Conservation (phyloP, 2,888 invertebrate genomes). For the Creontiades dilutus region DNA sequence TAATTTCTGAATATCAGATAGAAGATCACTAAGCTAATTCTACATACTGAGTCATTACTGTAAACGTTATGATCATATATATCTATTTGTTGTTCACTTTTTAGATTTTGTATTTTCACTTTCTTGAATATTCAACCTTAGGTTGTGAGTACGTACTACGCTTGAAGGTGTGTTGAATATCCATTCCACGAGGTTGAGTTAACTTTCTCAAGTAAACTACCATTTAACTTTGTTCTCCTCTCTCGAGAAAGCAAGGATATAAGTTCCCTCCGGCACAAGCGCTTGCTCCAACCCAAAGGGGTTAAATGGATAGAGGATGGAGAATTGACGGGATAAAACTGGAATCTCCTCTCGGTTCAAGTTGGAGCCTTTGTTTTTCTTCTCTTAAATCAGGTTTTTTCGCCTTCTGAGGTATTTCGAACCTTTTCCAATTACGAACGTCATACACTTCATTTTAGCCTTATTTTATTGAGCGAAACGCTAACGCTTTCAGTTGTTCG, state of each 20-base stretch:
- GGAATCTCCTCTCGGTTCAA: slow-evolving; percentile 43
- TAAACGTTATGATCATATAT: too few species aligned
- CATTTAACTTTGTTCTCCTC: slow-evolving; percentile 23
- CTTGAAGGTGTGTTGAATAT: slow-evolving; percentile 15
- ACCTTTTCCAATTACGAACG: neutral
- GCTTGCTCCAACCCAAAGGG: slow-evolving; percentile 7
- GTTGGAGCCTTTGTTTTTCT: slow-evolving; percentile 54
- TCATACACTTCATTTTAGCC: neutral
- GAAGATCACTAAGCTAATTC: too few species aligned
- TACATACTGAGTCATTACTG: too few species aligned
- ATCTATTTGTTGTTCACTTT: too few species aligned
- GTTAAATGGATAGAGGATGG: slow-evolving; percentile 45
- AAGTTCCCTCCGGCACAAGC: slow-evolving; percentile 5
- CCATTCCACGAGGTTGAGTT: neutral
- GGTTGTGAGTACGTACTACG: neutral
- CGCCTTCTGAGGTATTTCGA: neutral
- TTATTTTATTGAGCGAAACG: neutral
- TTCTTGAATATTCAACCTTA: too few species aligned
- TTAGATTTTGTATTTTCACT: too few species aligned
- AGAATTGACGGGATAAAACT: slow-evolving; percentile 40
- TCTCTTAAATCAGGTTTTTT: slow-evolving; percentile 17
- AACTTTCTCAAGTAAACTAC: slow-evolving; percentile 47
- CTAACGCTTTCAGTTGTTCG: neutral
- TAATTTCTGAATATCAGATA: too few species aligned
- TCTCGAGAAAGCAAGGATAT: slow-evolving; percentile 3